Percentiles rank a stretch among this genome's conserved stretches.
phyloP scores from a whole-genome alignment of 2,888 invertebrate species.

The Griposia aprilina region DNA sequence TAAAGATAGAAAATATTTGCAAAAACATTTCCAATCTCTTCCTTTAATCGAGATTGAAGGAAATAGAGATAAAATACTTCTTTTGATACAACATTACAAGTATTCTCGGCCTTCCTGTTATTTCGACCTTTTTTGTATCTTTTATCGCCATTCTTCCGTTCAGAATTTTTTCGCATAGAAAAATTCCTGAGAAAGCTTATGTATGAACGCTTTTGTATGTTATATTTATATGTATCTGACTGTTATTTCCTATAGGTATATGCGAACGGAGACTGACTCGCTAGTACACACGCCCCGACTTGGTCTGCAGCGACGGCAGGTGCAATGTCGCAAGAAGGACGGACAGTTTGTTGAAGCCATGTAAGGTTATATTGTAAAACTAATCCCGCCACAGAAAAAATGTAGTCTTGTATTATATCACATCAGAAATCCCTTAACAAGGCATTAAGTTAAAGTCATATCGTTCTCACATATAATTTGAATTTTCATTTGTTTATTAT shows the following conservation, averaged over 20 bases:
- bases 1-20: not conserved
- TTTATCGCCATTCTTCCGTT: slow-evolving; percentile 10
- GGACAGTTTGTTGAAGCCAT: slow-evolving; percentile 84
- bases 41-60: slow-evolving; percentile 26
- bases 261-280: slow-evolving; percentile 78
- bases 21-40: slow-evolving; percentile 35
- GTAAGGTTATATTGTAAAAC: slow-evolving; percentile 74
- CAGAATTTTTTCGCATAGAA: slow-evolving; percentile 13
- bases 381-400: too few species aligned
- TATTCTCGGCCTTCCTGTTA: slow-evolving; percentile 38
- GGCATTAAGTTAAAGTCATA: not conserved
- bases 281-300: slow-evolving; percentile 87
- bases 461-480: too few species aligned
- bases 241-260: slow-evolving; percentile 65
- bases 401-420: not conserved
- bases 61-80: slow-evolving; percentile 36
- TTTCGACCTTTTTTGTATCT: slow-evolving; percentile 31
- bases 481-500: not conserved
- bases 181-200: slow-evolving; percentile 16
- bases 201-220: slow-evolving; percentile 11
- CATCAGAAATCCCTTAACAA: not conserved
- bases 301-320: slow-evolving; percentile 85
- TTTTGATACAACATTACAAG: slow-evolving; percentile 41
- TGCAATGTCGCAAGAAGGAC: slow-evolving; percentile 85
- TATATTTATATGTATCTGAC: not conserved